Percentiles rank a stretch among this genome's conserved stretches.
phyloP scores from a whole-genome alignment of 2,888 invertebrate genomes.

The Drosophila sordidula region DNA sequence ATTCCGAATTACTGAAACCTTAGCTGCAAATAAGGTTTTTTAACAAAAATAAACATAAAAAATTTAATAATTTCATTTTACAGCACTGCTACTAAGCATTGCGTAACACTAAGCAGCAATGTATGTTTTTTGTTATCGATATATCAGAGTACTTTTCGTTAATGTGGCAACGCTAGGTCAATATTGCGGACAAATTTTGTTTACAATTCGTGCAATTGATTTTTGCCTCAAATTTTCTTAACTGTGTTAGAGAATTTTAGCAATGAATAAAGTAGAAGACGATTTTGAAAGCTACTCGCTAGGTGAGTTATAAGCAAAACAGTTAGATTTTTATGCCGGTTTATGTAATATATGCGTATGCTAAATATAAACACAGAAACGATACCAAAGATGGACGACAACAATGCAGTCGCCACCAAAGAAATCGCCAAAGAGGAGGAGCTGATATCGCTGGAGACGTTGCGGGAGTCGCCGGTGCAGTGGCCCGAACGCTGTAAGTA shows the following conservation, averaged over 20 bases:
- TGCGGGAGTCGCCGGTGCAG: constrained; percentile 96
- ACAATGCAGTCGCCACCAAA: constrained; percentile 15
- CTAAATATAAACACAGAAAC: constrained; percentile 32
- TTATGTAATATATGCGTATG: constrained; percentile 6
- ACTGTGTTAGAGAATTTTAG: neutral
- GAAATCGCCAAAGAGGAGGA: constrained; percentile 87
- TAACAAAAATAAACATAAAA: constrained; percentile 5
- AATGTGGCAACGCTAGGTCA: constrained; percentile 17
- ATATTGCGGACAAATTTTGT: constrained; percentile 41
- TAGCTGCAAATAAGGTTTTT: neutral
- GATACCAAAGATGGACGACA: constrained; percentile 36
- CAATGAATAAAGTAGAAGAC: constrained; percentile 33
- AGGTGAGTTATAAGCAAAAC: constrained; percentile 25
- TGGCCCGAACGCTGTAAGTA: constrained; percentile 98
- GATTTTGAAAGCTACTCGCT: constrained; percentile 8
- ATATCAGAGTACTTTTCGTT: neutral
- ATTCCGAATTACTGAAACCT: neutral
- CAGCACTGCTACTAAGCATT: constrained; percentile 6
- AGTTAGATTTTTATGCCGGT: neutral
- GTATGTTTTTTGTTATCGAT: constrained; percentile 13
- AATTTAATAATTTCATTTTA: constrained; percentile 9
- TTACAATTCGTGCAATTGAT: constrained; percentile 29
- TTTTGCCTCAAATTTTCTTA: neutral
- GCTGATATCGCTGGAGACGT: constrained; percentile 94
- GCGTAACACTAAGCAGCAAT: neutral